Evolutionary conservation across 1,140 invertebrate species (phyloP).

Genomic region (Halictus rubicundus): DNA sequence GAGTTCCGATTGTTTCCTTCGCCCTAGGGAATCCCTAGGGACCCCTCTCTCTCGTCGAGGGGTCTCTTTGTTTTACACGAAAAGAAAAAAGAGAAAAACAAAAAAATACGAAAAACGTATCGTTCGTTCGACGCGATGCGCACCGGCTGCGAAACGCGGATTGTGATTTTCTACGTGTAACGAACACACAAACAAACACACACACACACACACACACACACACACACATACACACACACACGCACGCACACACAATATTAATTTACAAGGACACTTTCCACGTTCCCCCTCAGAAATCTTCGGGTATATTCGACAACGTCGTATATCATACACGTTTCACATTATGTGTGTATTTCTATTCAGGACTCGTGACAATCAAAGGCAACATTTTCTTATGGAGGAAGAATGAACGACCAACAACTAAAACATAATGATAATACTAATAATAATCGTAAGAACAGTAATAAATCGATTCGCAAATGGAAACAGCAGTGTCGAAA

Average conservation of each 20-base stretch:
- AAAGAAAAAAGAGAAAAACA: no score
- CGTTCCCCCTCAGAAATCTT: not conserved
- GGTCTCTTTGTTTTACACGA: not conserved
- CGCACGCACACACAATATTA: not conserved
- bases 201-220: no score
- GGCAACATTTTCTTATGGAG: not conserved
- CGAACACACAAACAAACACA: no score
- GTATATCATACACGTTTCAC: not conserved
- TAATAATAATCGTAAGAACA: not conserved
- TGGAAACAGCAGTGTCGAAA: not conserved
- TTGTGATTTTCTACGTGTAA: no score
- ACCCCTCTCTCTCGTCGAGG: no score
- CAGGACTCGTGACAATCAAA: constrained; percentile 37
- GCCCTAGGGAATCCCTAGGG: constrained; percentile 15
- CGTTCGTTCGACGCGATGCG: no score
- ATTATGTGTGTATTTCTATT: not conserved
- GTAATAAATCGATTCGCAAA: not conserved
- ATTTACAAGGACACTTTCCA: not conserved
- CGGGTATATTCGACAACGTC: not conserved
- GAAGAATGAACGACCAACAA: not conserved
- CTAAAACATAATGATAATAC: not conserved
- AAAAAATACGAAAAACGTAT: no score
- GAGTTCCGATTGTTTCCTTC: constrained; percentile 53
- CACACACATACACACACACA: no score
- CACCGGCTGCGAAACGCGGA: no score